Conservation (phyloP, 2,888 invertebrate species). For the Chirona hameri region DNA sequence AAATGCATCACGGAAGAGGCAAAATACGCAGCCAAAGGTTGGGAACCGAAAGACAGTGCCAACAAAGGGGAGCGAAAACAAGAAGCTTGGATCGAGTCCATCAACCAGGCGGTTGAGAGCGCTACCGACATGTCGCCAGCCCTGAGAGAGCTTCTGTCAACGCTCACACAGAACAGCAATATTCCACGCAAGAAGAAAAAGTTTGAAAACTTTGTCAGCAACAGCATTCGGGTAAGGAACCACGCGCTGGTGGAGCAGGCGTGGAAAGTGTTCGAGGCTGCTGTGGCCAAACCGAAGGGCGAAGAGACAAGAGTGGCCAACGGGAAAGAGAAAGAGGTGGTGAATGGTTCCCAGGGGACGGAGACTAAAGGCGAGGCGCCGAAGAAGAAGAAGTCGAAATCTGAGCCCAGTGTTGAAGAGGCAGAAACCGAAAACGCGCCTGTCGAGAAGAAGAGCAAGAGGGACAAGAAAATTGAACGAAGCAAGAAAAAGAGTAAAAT, state of each 20-base stretch:
- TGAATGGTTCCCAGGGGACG: conserved; percentile 41
- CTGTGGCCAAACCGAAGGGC: conserved; percentile 32
- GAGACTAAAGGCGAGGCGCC: conserved; percentile 38
- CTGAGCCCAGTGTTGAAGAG: conserved; percentile 32
- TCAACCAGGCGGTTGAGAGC: conserved; percentile 54
- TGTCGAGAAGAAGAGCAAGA: conserved; percentile 33
- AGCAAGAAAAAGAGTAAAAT: conserved; percentile 38
- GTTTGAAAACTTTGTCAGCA: conserved; percentile 56
- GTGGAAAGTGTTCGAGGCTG: conserved; percentile 57
- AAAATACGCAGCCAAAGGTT: conserved; percentile 81
- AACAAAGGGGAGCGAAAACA: conserved; percentile 86
- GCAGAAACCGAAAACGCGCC: conserved; percentile 25
- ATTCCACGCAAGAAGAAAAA: conserved; percentile 81
- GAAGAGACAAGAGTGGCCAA: conserved; percentile 29
- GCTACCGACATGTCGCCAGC: conserved; percentile 55
- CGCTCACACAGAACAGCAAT: conserved; percentile 67
- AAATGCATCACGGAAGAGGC: conserved; percentile 82
- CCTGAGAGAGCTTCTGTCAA: conserved; percentile 61
- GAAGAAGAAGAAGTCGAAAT: conserved; percentile 38
- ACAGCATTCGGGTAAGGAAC: conserved; percentile 56
- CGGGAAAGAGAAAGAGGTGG: conserved; percentile 39
- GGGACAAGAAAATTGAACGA: conserved; percentile 36
- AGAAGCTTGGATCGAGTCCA: conserved; percentile 72
- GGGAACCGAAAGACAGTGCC: conserved; percentile 54
- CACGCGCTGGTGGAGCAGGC: conserved; percentile 60